Conservation (phyloP, 2,888 invertebrate species). For the Epinotia bilunana region DNA sequence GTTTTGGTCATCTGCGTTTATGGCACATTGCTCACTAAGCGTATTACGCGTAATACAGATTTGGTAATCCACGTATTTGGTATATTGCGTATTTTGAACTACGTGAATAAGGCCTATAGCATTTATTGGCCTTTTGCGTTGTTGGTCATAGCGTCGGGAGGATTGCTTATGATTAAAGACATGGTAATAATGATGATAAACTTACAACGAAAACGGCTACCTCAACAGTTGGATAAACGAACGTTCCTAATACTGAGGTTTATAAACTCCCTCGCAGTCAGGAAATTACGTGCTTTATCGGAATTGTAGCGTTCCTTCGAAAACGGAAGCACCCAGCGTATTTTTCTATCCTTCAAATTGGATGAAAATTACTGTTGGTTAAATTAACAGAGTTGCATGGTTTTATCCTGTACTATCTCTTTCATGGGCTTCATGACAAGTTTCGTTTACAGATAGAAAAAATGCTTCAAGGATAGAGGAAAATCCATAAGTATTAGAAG, state of each 20-base stretch:
- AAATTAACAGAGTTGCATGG: slow-evolving; percentile 19
- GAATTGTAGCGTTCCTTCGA: slow-evolving; percentile 39
- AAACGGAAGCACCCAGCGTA: slow-evolving; percentile 32
- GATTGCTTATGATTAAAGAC: background rate
- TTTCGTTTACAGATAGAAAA: background rate
- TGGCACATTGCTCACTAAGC: no score
- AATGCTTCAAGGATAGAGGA: no score
- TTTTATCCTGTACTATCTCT: slow-evolving; percentile 6
- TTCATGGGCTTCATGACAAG: background rate
- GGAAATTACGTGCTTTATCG: slow-evolving; percentile 45
- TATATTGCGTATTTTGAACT: background rate
- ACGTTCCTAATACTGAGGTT: slow-evolving; percentile 24
- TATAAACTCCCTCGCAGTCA: slow-evolving; percentile 38
- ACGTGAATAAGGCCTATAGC: background rate
- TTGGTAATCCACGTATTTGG: background rate
- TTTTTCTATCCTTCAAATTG: slow-evolving; percentile 32
- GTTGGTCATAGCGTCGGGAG: background rate
- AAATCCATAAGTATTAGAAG: no score
- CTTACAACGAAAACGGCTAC: slow-evolving; percentile 3
- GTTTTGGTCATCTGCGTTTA: no score
- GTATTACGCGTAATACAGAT: background rate
- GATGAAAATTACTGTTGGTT: slow-evolving; percentile 22
- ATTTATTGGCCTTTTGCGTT: background rate
- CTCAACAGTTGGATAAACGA: slow-evolving; percentile 20
- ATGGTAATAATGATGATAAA: slow-evolving; percentile 2